Evolutionary conservation across 2,113 vertebrate genomes (phyloP), one percentile per base, ranked within the genome.

Genomic region (Pseudolaguvia tuberculata): DNA sequence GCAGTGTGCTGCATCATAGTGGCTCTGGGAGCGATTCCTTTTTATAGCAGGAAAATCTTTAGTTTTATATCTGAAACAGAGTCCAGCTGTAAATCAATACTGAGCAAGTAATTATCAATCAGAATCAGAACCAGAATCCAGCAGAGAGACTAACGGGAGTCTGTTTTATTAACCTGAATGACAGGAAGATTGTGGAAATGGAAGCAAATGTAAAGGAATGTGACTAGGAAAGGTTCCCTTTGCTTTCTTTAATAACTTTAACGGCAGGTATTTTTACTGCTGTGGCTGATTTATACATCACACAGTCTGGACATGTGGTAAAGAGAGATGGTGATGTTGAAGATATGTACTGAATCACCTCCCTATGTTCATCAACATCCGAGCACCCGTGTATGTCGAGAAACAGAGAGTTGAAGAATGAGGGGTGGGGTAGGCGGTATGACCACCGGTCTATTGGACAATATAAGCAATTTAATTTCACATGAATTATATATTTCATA

Each of bases 211-310:
- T 47, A 39, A 65, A 39, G 56, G 56, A 63, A 68, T 72, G 52
- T 23, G 45, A 65, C 5, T 58, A 58, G 73, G 61, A 57, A 75
- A 75, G 56, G 47, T 55, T 65, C 79, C 73, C 72, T 56, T 35
- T 51, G n/a, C 61, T 78, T 29, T 63, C 51, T n/a, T n/a, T n/a
- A n/a, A 72, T 78, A 53, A 75, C 66, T 72, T 71, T 55, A 61
- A 78, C 21, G 2, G 50, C 17, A 14, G 66, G 39, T 65, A 17
- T 75, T 81, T 42, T 78, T 76, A 78, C 55, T 57, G 50, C 76
- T 56, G 51, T 63, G 56, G 69, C 48, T 73, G 21, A 15, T n/a
- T 71, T 72, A 50, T 31, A 25, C 20, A 31, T n/a, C 35, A 74
- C 59, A 27, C 58, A 20, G 21, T n/a, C n/a, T n/a, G n/a, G n/a